Base-by-base conservation (phyloP, 2,888 invertebrate genomes). In the Heliconius aoede region DNA sequence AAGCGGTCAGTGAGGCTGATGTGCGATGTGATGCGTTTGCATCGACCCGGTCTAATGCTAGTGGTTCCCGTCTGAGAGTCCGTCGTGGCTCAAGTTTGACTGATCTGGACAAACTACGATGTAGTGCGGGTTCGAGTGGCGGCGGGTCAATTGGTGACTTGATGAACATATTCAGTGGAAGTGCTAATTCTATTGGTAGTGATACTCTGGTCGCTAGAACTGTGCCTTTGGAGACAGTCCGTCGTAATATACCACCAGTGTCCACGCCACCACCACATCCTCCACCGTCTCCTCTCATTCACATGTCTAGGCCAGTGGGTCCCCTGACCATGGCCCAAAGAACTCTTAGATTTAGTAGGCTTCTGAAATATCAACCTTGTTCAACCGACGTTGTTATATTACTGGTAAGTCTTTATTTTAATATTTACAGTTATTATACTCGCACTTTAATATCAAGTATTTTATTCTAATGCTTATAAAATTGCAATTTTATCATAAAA, bases 161-260 rank as follows among this genome's bases (percentile, higher is more conserved):
- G 83, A 97, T 97, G 97, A 97, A 97, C 88, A 96, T 95, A 86
- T 97, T 96, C 85, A 97, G 97, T 79, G 96, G 96, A 60, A 96
- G 96, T 85, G 96, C 95, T 79, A 96, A 96, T 94, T 97, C 96
- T 82, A 95, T 97, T 2, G 95, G 96, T 26, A 96, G 97, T 88
- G 97, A 97, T 83, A 95, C 96, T 69, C 88, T 97, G 82, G 95
- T 97, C 62, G 97, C 97, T 13, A 94, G 96, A 83, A 96, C 96
- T 40, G 96, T 97, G 72, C 97, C 97, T 0, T 84, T 97, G 79
- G 96, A 97, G 83, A 97, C 97, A 0, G 97, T 97, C 0, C 94
- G 90, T 28, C 92, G 95, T 46, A 89, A 86, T 81, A 87, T 91
- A 11, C 88, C 89, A 26, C 95, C 95, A 32, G 83, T 89, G 67